Evolutionary conservation across 2,113 vertebrate species (phyloP), one percentile per base, ranked within the genome.

Genomic region (Okapia johnstoni): DNA sequence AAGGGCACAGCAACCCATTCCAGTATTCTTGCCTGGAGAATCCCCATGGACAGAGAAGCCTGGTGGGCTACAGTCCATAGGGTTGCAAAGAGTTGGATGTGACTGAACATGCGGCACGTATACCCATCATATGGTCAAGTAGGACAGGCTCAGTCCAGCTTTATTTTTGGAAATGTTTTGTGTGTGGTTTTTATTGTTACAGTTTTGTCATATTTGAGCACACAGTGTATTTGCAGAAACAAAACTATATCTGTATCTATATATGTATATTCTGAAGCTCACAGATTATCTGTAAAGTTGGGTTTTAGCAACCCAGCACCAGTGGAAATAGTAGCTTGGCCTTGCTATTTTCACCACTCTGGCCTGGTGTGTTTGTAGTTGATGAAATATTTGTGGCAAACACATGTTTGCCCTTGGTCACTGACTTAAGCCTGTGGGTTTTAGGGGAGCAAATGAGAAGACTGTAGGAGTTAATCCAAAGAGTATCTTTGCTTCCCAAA

Each of bases 321-420:
- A 25, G 40, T n/a, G 81, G 66, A 96, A 97, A 90, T 33, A 79
- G 46, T 40, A 89, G 70, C 76, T 86, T 50, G 61, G 43, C 30
- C 6, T 28, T 86, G 48, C 33, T 70, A 0, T 97, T 90, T 81
- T 60, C 81, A 94, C 77, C 76, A 77, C 91, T 92, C 25, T 11
- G 10, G 76, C 86, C 80, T 79, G 23, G 83, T 86, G 30, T 76
- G 17, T 86, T 80, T 94, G 55, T 79, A 88, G 63, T 30, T 40
- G 57, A 50, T 58, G 89, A 96, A 98, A 96, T 95, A 84, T 95
- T 92, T 76, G 70, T 60, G 33, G 76, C 73, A 90, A 96, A 86
- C 40, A 94, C 85, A 48, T 85, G 94, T 96, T 97, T 88, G 79
- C 30, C 11, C 46, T 40, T 48, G 52, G 85, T 14, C 48, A 54